These are phyloP conservation scores for Trissolcus japonicus DNA, from an alignment of 2,888 invertebrate species.

Conservation along the genomic window DNA sequence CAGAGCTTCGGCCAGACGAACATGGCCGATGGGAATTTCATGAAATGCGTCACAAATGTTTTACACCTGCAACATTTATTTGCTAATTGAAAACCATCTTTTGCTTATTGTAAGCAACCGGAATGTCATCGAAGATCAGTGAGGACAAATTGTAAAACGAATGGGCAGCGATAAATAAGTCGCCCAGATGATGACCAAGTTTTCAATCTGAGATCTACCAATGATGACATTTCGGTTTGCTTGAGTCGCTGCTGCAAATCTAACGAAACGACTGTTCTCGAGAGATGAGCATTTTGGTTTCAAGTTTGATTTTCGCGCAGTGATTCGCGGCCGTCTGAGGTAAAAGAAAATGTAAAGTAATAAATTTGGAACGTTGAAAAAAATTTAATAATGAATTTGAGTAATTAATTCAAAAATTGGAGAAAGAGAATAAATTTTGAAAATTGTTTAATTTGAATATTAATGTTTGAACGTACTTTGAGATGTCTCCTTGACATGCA, in stretches of 20 bases:
- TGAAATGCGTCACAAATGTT: slow-evolving; percentile 67
- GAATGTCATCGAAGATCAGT: slow-evolving; percentile 63
- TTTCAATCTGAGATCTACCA: slow-evolving; percentile 75
- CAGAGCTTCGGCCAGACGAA: slow-evolving; percentile 71
- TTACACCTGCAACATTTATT: slow-evolving; percentile 65
- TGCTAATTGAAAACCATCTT: not conserved
- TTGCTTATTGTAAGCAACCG: not conserved
- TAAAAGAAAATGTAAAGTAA: too few relatives aligned
- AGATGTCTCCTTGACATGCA: slow-evolving; percentile 68
- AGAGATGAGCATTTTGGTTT: slow-evolving; percentile 17
- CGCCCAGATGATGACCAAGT: slow-evolving; percentile 68
- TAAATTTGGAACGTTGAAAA: too few relatives aligned
- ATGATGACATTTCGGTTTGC: slow-evolving; percentile 72
- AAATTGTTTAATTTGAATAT: too few relatives aligned
- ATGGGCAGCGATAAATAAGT: slow-evolving; percentile 49
- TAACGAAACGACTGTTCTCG: slow-evolving; percentile 16
- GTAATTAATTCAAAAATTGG: too few relatives aligned
- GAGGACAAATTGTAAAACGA: slow-evolving; percentile 65
- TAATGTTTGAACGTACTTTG: slow-evolving; percentile 64
- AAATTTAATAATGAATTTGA: too few relatives aligned
- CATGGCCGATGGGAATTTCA: slow-evolving; percentile 69
- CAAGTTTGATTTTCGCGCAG: slow-evolving; percentile 8
- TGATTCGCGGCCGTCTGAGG: slow-evolving; percentile 73
- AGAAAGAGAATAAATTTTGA: too few relatives aligned
- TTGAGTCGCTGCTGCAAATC: slow-evolving; percentile 63